Evolutionary conservation across 2,888 invertebrate species (phyloP).

Genomic region (Microdon myrmicae): DNA sequence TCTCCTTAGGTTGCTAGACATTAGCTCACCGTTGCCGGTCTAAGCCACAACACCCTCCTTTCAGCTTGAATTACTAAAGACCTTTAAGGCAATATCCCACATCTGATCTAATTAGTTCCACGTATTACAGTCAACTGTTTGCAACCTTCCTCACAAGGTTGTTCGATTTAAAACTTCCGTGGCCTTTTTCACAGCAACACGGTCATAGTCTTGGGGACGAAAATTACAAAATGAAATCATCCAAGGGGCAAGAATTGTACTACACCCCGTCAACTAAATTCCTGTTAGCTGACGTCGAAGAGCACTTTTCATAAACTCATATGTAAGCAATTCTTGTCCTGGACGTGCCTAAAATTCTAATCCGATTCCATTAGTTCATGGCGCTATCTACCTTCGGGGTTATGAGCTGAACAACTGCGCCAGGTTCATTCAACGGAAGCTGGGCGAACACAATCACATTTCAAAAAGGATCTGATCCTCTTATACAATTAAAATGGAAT

Average conservation of each 20-base stretch:
- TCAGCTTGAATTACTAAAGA: no score
- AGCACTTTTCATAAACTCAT: slow-evolving; percentile 43
- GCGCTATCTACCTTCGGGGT: slow-evolving; percentile 18
- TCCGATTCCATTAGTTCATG: slow-evolving; percentile 42
- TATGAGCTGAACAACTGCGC: slow-evolving; percentile 14
- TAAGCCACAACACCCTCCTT: no score
- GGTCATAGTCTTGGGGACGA: no score
- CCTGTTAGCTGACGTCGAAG: slow-evolving; percentile 9
- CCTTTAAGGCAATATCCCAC: slow-evolving; percentile 8
- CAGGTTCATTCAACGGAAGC: slow-evolving; percentile 11
- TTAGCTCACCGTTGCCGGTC: no score
- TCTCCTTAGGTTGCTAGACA: no score
- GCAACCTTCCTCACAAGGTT: slow-evolving; percentile 26
- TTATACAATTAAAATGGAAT: slow-evolving; percentile 48
- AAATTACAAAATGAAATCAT: slow-evolving; percentile 33
- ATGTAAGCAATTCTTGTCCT: slow-evolving; percentile 39
- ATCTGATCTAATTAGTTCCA: slow-evolving; percentile 31
- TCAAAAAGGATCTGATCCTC: slow-evolving; percentile 38
- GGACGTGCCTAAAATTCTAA: slow-evolving; percentile 48
- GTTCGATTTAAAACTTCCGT: slow-evolving; percentile 36
- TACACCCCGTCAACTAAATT: slow-evolving; percentile 1
- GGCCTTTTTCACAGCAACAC: slow-evolving; percentile 12
- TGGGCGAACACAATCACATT: slow-evolving; percentile 35
- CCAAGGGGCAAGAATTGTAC: slow-evolving; percentile 4
- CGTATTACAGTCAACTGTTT: slow-evolving; percentile 33